Percentiles rank a stretch among this genome's conserved stretches.
Evolutionary conservation across 2,113 vertebrate species (phyloP).

Genomic region (Pantherophis guttatus): DNA sequence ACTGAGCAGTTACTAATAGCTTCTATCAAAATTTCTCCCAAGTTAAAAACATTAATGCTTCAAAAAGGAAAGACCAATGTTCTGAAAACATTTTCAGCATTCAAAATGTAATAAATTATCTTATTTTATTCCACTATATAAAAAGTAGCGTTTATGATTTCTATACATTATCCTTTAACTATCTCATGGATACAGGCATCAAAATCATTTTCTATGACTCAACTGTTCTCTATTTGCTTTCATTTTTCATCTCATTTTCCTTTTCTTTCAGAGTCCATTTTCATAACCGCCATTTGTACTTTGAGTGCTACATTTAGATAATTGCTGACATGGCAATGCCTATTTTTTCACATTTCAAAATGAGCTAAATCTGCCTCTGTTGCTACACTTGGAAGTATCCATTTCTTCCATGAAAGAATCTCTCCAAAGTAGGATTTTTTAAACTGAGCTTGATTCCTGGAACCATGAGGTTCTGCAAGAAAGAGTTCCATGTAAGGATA

Average conservation of each 20-base stretch:
- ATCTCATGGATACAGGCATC: not conserved
- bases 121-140: not conserved
- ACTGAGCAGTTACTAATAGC: not conserved
- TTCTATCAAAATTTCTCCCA: not conserved
- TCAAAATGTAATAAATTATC: not conserved
- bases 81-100: not conserved
- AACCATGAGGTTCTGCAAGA: not conserved
- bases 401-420: not conserved
- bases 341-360: not conserved
- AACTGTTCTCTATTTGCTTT: not conserved
- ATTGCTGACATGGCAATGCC: not conserved
- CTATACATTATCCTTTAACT: not conserved
- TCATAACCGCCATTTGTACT: not conserved
- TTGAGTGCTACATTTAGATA: not conserved
- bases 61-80: not conserved
- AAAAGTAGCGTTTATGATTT: not conserved
- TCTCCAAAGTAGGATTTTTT: not conserved
- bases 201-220: not conserved
- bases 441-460: not conserved
- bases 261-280: not conserved
- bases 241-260: not conserved
- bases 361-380: not conserved
- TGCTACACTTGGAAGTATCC: not conserved
- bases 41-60: not conserved
- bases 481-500: not conserved